Base-by-base conservation (phyloP, 2,888 invertebrate genomes). In the Gari tellinella region DNA sequence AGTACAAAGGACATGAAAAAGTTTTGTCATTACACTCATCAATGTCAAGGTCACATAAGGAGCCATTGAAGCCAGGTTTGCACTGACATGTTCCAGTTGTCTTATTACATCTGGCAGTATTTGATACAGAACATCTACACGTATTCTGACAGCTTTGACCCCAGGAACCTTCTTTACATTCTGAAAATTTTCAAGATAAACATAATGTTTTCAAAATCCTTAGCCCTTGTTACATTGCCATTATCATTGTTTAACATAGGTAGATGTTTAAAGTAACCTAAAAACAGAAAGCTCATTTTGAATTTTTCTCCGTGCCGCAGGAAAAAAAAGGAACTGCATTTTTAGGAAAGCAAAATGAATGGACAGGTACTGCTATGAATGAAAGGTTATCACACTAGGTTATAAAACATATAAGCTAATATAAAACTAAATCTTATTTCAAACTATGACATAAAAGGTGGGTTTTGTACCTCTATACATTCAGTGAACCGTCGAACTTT, bases 141-240 rank as follows among this genome's bases (percentile, higher is more conserved):
- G 19, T 68, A 40, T 65, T 37, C 15, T 19, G 12, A 58, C 79
- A 79, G 48, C 72, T 57, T 37, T 49, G 52, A 7, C 79, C 79
- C n/a, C 43, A 75, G 4, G 38, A 56, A 0, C 79, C 75, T n/a
- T 72, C 72, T 10, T 65, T 19, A 45, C 79, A 79, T 25, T 48
- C 79, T 79, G 63, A 15, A 62, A 60, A 23, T 38, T 7, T 10
- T 10, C 5, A 8, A 5, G 43, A 43, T 5, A 40, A 12, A 15
- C 40, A 40, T 12, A 8, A 40, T 12, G 8, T 40, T 40, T 40
- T 40, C 40, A 40, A 40, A 40, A 40, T 40, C 40, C n/a, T n/a
- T n/a, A 40, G 14, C 15, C 15, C 8, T 8, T 40, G 40, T 40
- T 12, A 40, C 40, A 15, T 12, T 40, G 40, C 40, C 15, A 40